These are phyloP conservation scores for Chrysolina haemoptera DNA, from an alignment of 2,888 invertebrate genomes.

Conservation along the genomic window DNA sequence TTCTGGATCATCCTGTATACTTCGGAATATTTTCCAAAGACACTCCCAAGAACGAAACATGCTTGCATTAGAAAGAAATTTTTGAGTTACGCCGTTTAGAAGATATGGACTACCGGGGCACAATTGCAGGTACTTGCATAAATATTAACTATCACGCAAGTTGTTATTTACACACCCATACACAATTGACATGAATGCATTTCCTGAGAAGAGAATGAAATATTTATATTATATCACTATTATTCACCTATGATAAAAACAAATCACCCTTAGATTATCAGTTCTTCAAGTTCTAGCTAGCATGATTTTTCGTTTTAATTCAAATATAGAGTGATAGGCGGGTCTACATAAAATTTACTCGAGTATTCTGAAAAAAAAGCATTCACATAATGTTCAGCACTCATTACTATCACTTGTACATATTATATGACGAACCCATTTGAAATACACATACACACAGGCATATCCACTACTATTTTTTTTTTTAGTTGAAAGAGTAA, in stretches of 20 bases:
- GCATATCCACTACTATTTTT: no score
- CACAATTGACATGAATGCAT: constrained; percentile 7
- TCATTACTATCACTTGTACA: not conserved
- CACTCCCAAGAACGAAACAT: no score
- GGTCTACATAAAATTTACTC: not conserved
- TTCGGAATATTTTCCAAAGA: no score
- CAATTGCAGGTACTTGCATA: no score
- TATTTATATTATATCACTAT: not conserved
- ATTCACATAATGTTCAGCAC: not conserved
- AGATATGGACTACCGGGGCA: no score
- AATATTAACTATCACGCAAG: not conserved
- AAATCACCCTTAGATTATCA: constrained; percentile 15
- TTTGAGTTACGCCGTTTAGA: no score
- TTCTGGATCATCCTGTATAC: no score
- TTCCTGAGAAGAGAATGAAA: not conserved
- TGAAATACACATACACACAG: no score
- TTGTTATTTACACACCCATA: not conserved
- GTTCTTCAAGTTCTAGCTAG: constrained; percentile 5
- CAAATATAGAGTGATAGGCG: not conserved
- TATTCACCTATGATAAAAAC: not conserved
- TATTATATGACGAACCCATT: no score
- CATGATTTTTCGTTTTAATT: not conserved
- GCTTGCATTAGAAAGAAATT: no score
- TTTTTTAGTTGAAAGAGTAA: no score
- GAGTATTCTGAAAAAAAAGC: not conserved